Evolutionary conservation across 2,113 vertebrate species (phyloP).

Genomic region (Sinocyclocheilus maitianheensis): DNA sequence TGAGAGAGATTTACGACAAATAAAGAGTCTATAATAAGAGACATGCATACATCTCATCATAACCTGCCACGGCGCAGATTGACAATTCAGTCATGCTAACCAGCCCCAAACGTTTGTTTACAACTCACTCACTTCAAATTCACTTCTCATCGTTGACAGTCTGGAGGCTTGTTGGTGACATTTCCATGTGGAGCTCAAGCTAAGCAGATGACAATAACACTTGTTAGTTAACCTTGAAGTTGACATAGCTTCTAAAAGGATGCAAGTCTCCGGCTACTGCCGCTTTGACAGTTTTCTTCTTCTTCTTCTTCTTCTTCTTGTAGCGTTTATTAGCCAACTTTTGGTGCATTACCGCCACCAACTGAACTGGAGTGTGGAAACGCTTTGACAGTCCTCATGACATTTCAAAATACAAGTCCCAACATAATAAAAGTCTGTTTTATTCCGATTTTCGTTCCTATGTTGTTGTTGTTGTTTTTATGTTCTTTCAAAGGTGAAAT

Average conservation of each 20-base stretch:
- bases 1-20: neutral
- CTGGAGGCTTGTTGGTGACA: neutral
- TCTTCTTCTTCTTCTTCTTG: too few relatives aligned
- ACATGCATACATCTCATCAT: neutral
- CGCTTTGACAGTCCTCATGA: neutral
- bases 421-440: neutral
- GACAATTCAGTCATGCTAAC: neutral
- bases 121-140: conserved; percentile 29
- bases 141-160: neutral
- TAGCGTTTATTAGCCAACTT: too few relatives aligned
- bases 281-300: too few relatives aligned
- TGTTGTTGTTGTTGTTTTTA: too few relatives aligned
- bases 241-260: conserved; percentile 46
- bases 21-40: neutral
- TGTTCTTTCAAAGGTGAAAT: neutral
- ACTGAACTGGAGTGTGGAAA: too few relatives aligned
- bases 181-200: conserved; percentile 17
- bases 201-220: neutral
- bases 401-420: conserved; percentile 49
- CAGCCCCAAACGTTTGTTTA: too few relatives aligned
- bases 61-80: neutral
- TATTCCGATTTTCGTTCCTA: neutral
- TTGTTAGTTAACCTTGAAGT: conserved; percentile 30
- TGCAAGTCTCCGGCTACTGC: neutral
- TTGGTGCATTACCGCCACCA: too few relatives aligned